Conservation (phyloP, 1,140 invertebrate species). For the Notospermus geniculatus region DNA sequence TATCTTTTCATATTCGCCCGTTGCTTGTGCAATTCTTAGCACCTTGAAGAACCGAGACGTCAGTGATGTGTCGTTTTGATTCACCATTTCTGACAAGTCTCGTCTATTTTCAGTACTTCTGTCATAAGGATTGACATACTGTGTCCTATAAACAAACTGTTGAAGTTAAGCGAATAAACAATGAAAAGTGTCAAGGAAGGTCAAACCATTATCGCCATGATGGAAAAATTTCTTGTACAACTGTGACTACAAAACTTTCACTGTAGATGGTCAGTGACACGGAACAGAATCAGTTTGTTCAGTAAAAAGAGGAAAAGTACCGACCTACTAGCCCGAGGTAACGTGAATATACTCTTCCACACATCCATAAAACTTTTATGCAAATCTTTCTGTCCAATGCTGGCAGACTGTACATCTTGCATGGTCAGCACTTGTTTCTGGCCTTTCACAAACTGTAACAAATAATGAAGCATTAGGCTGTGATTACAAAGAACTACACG, state of each 20-base stretch:
- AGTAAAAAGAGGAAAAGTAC: too few species aligned
- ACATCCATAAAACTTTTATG: conserved; percentile 81
- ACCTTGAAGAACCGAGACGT: conserved; percentile 60
- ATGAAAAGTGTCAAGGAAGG: conserved; percentile 5
- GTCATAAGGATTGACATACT: too few species aligned
- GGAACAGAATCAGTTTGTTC: too few species aligned
- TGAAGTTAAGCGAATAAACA: too few species aligned
- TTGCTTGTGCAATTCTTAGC: conserved; percentile 67
- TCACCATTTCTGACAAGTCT: too few species aligned
- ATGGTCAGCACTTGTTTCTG: conserved; percentile 61
- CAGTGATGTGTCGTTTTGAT: conserved; percentile 1
- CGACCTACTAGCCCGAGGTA: conserved; percentile 50
- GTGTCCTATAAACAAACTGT: too few species aligned
- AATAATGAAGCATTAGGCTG: too few species aligned
- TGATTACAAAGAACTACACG: too few species aligned
- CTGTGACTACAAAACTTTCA: too few species aligned
- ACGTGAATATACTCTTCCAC: conserved; percentile 78
- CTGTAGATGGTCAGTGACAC: too few species aligned
- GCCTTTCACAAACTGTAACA: conserved; percentile 62
- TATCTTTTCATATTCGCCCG: conserved; percentile 77
- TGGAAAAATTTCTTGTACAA: too few species aligned
- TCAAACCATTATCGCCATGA: background rate
- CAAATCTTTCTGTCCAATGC: conserved; percentile 81
- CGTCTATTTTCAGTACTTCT: too few species aligned
- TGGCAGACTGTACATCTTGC: conserved; percentile 66